Percentiles rank a stretch among this genome's conserved stretches.
Conservation (phyloP, 2,113 vertebrate genomes). For the Poicephalus meyeri region DNA sequence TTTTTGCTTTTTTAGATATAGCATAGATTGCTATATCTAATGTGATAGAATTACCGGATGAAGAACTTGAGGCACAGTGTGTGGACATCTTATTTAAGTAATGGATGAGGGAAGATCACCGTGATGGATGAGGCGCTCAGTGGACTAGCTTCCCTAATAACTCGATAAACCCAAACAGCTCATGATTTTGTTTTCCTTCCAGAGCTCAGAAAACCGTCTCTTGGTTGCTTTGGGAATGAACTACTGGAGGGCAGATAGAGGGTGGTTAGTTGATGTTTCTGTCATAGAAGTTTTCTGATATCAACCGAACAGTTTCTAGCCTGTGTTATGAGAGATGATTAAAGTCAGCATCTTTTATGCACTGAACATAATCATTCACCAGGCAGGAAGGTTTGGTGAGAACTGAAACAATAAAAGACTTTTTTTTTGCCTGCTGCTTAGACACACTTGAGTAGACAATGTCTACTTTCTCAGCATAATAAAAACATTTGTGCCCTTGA, state of each 20-base stretch:
- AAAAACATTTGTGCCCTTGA: neutral
- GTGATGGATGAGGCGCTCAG: constrained; percentile 2
- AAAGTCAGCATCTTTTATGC: neutral
- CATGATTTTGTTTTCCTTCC: neutral
- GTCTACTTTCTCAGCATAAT: neutral
- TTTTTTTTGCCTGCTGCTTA: neutral
- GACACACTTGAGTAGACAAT: neutral
- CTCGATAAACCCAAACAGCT: neutral
- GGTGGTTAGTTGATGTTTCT: neutral
- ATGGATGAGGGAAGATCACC: neutral
- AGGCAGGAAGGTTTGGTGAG: neutral
- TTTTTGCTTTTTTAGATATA: neutral
- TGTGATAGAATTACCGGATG: neutral
- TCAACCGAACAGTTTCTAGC: neutral
- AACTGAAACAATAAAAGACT: neutral
- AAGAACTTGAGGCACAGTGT: neutral
- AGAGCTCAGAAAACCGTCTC: neutral
- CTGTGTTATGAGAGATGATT: fast-evolving
- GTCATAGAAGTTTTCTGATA: neutral
- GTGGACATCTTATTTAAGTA: neutral
- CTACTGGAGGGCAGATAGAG: neutral
- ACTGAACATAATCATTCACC: neutral
- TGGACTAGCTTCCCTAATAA: neutral
- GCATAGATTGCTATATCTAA: neutral
- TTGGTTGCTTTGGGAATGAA: neutral